Base-by-base conservation (phyloP, 2,888 invertebrate species). In the Autographa gamma region DNA sequence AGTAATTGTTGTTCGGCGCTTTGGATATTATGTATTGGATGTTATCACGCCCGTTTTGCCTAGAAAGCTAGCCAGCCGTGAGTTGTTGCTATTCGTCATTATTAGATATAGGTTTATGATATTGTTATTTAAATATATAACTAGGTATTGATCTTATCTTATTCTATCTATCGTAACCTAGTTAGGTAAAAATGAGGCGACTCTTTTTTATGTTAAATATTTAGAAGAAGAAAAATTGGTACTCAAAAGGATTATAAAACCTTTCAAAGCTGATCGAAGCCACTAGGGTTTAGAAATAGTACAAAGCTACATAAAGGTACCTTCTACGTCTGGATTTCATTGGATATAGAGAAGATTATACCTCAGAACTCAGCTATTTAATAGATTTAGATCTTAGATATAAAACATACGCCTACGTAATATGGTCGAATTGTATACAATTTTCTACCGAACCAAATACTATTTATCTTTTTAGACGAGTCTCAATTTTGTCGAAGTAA, bases 1-100 rank as follows among this genome's bases (percentile, higher is more conserved):
- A 68, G 80, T 71, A 76, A 68, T 64, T 68, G 67, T 63, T 68
- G 60, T 64, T 63, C 69, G 64, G 60, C 71, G 63, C n/a, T 48
- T 48, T 48, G 48, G n/a, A 48, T 48, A 48, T 48, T 48, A 48
- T 48, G 48, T 48, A 48, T 48, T 48, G n/a, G 48, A n/a, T 48
- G 6, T 48, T 48, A 48, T 48, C 48, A 48, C n/a, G 48, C 48
- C 48, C 16, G 48, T n/a, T 16, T n/a, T 48, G 7, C 48, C 6
- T 4, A 48, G n/a, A n/a, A n/a, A n/a, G 48, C n/a, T 7, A n/a
- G 7, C n/a, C 48, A 48, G n/a, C 1, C 0, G 48, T n/a, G 48
- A n/a, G 48, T 48, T 48, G 43, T 48, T n/a, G n/a, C n/a, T n/a
- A n/a, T n/a, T n/a, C n/a, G n/a, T n/a, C n/a, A 25, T 25, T 25